Base-by-base conservation (phyloP, 2,888 invertebrate species). In the Plemyria rubiginata region DNA sequence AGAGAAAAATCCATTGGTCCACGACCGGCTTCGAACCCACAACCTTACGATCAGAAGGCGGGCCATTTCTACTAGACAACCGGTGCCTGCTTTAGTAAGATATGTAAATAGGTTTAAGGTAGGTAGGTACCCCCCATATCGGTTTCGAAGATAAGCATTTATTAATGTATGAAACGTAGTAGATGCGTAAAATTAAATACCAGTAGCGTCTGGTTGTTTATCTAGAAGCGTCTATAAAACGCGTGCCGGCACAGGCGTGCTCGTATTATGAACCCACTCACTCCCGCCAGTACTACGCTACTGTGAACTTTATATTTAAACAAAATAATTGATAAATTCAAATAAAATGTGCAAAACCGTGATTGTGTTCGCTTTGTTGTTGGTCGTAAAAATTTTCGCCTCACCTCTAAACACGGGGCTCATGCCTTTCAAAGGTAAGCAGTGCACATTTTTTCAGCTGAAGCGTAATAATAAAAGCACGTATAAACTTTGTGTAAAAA, bases 171-270 rank as follows among this genome's bases (percentile, higher is more conserved):
- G 54, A 50, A 49, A 50, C 41, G 52, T 53, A 49, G 29, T 53
- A 43, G 54, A 53, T 54, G 48, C 59, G 59, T 54, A 54, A n/a
- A n/a, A n/a, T n/a, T n/a, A n/a, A 60, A 63, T 52, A 63, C 58
- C 46, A 32, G 54, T 46, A 40, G 46, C 29, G 68, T 68, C 72
- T 70, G 61, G 70, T 68, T 78, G 79, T 82, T 82, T 81, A 82
- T 82, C 79, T 71, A 70, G 9, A 66, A 70, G 72, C 70, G 74
- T 75, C 68, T 82, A 84, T 83, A 84, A 79, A 65, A 60, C 55
- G 45, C 38, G 57, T 29, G 11, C 46, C 41, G 22, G 29, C 9
- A 4, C 57, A 13, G 40, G 40, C 53, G 36, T 22, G 49, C 45
- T 48, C 56, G 53, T 51, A 57, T 50, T 60, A 57, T 49, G 49